Base-by-base conservation (phyloP, 2,888 invertebrate genomes). In the Tipula vernalis region DNA sequence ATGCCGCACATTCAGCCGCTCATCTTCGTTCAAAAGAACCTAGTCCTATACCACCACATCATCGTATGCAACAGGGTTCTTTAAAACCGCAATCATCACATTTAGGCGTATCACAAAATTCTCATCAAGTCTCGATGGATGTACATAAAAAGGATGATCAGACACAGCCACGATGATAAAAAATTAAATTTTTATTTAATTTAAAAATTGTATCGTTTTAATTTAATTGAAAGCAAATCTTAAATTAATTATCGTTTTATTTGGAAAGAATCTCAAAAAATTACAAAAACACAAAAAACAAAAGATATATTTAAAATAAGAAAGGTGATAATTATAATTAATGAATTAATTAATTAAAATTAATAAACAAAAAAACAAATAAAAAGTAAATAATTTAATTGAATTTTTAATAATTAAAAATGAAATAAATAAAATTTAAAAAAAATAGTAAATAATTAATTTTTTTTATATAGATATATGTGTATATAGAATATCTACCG, bases 1-100 rank as follows among this genome's bases (percentile, higher is more conserved):
- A 96, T 91, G 94, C 94, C 87, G 94, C 93, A 87, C 86, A 86
- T 86, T 86, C 86, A 15, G 86, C 86, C 12, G 92, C 93, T 88
- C 91, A 91, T 89, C 88, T 92, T 85, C 90, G 92, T 15, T 90
- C 90, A 51, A 91, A 91, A 87, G 91, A 92, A 88, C 91, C 91
- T 18, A 91, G 91, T 88, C 91, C 92, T 10, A 91, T 91, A 88
- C 92, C 91, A 86, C 91, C 91, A 15, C 91, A 91, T 88, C 91
- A 91, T 88, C 90, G 91, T 86, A 88, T 91, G 88, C 91, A 91
- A 88, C 89, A 88, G 10, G 88, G 88, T 84, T 87, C 88, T 36
- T 57, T 88, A 3, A 88, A 88, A 87, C 88, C 88, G 86, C 87
- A 88, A 85, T 36, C 86, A 15, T 84, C 85, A 44, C 87, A 87